Evolutionary conservation across 2,888 invertebrate genomes (phyloP), one percentile per base, ranked within the genome.

Genomic region (Helleia helle): DNA sequence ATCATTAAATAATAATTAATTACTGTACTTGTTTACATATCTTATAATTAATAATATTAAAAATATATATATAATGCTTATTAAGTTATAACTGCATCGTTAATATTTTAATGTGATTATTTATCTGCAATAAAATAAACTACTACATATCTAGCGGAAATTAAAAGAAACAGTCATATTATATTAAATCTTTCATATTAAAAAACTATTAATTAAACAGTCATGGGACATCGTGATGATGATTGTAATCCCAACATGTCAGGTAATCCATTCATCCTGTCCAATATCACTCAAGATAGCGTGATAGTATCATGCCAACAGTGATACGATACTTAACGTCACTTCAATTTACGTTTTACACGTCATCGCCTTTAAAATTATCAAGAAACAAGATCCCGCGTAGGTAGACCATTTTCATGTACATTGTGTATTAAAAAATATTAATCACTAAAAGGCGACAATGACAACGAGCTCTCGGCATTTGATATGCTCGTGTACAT

Each of bases 321-420:
- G 22, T 22, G 22, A 34, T 22, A 34, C 34, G 22, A 40, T 41
- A 51, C 22, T 38, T 37, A 46, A 46, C 47, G 52, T 49, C 51
- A 45, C 41, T 44, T 41, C 38, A 44, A 49, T 51, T 48, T 40
- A 41, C 41, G 34, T 38, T 39, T 51, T 22, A 50, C 55, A 51
- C 55, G 45, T 58, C 56, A 54, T 51, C 55, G 52, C 58, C 52
- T 50, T 42, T 40, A 43, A 50, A 50, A 49, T 39, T 39, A 47
- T 45, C 44, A 47, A 41, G 58, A 47, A 57, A 57, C 47, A 48
- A 40, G 56, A 58, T 49, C 48, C 30, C 47, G 46, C 47, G 50
- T 49, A 43, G 47, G 50, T 41, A 42, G 36, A 39, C 42, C 28
- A 39, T 43, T 44, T 38, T 42, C 31, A 38, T 29, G 26, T 37